Base-by-base conservation (phyloP, 2,797 vertebrate genomes). In the Hyperoplus immaculatus region DNA sequence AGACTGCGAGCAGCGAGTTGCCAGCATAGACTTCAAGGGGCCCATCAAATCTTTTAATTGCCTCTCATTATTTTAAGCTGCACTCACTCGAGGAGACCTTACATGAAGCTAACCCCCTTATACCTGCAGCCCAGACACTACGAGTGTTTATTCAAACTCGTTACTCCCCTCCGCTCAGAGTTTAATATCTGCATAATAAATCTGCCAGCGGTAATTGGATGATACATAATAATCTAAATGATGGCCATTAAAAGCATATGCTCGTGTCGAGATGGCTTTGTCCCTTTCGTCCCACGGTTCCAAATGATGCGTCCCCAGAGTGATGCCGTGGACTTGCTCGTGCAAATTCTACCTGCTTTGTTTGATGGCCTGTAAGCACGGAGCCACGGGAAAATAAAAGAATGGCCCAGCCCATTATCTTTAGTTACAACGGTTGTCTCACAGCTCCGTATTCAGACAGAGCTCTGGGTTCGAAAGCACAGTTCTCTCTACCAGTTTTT, bases 301-400 rank as follows among this genome's bases (percentile, higher is more conserved):
- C 78, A 90, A 84, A 90, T 90, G 71, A 92, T 87, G 85, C 77
- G 3, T 87, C 89, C 83, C 83, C 39, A 51, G 89, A 85, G 88
- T 80, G 77, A 78, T 68, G 75, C 80, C 64, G 75, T 7, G 77
- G 29, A 41, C 61, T 74, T 15, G 68, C 74, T 29, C 57, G 79
- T 59, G 36, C 82, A 36, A 29, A 14, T 76, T 86, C 54, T 67
- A 69, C 65, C 69, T 77, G 75, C 66, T 75, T 72, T 82, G 69
- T 84, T 77, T 84, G 62, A 70, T 60, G 65, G 69, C 61, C 67
- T 75, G 55, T 74, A 82, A 89, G 84, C 72, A 81, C 46, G 3
- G 14, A 80, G 65, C 14, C 6, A 42, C 9, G 1, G 49, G 71
- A 53, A 61, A 78, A 69, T 29, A 51, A 69, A 43, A 70, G 18